Base-by-base conservation (phyloP, 2,113 vertebrate genomes). In the Channa maculata region DNA sequence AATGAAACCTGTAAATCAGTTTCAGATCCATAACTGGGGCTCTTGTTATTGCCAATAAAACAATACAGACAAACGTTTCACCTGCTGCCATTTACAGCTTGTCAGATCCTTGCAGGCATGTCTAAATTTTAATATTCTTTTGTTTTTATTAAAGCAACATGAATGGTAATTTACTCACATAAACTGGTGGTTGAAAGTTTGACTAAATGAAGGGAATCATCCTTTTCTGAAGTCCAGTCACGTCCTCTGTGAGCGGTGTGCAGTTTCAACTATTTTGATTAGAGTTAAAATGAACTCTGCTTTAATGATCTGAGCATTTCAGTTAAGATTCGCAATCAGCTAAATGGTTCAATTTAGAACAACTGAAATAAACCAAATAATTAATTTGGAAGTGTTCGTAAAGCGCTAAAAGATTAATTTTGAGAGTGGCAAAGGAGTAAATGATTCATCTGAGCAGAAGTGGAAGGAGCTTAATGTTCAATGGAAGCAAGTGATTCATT, bases 401-500 rank as follows among this genome's bases (percentile, higher is more conserved):
- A 69, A 62, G 62, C 10, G 67, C 64, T 61, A 2, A 79, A 82
- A 85, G 75, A 85, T 77, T 50, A 50, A 86, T 71, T 80, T 44
- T 54, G 55, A 70, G 50, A 73, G 67, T 14, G 52, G 52, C n/a
- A 6, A 51, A 77, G 85, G 62, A 79, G 76, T 76, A 64, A 88
- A 88, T 83, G 81, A 89, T 89, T 88, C 52, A 85, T 89, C 57
- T 61, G 68, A 80, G 83, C 55, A 75, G 77, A 82, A 83, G 83
- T 78, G 80, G 65, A 86, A 72, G 75, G 48, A 72, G 71, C 60
- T 79, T 76, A 71, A 80, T 75, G 82, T 71, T 88, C 86, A 89
- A 88, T 86, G 86, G 72, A 84, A 79, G 82, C 65, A 73, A 89
- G 73, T 63, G 84, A 85, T 87, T 89, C 82, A 89, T 88, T 89